Percentiles rank a stretch among this genome's conserved stretches.
Evolutionary conservation across 2,888 invertebrate species (phyloP).

Genomic region (Acanthosepion pharaonis): DNA sequence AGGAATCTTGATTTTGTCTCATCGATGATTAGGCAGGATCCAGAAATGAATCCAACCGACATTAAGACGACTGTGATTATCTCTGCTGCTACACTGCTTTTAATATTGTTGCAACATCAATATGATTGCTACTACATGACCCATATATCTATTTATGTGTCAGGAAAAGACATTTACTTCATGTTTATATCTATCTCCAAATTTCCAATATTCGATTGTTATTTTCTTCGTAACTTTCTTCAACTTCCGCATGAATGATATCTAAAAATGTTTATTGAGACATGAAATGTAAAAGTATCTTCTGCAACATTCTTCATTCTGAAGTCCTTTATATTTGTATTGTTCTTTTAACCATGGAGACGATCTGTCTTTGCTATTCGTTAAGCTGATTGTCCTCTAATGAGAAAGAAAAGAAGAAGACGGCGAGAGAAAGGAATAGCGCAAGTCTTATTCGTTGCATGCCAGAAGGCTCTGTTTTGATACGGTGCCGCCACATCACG

Average conservation of each 20-base stretch:
- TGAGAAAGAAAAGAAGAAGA: background rate
- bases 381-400: background rate
- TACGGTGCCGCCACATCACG: background rate
- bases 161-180: background rate
- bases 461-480: background rate
- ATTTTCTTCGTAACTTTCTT: background rate
- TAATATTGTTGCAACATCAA: background rate
- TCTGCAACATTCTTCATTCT: background rate
- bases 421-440: background rate
- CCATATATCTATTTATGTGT: background rate
- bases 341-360: background rate
- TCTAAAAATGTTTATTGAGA: background rate
- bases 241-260: background rate
- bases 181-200: background rate
- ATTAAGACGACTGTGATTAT: no score
- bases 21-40: no score
- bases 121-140: background rate
- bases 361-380: constrained; percentile 6
- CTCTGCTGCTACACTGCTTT: background rate
- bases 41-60: no score
- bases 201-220: background rate
- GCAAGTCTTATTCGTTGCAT: background rate
- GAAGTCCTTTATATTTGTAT: background rate
- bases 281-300: background rate
- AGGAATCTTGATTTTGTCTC: no score